Evolutionary conservation across 2,888 invertebrate species (phyloP), one percentile per base, ranked within the genome.

Genomic region (Operophtera brumata): DNA sequence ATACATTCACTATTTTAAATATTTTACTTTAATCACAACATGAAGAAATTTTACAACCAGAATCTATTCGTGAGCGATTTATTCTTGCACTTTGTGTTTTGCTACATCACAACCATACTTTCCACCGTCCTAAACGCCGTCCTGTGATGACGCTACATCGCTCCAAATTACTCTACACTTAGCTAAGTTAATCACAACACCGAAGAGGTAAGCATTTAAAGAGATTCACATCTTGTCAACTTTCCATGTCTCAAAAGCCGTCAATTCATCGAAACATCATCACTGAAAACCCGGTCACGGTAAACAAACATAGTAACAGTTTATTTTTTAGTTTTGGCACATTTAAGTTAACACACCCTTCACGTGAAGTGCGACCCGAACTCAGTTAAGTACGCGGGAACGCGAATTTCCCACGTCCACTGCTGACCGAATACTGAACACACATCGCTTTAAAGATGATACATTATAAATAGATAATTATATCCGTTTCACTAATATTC

Each of bases 141-240:
- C 67, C 64, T 20, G 57, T 57, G 56, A 58, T 64, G 50, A 55
- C 61, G 68, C 79, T 82, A 81, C 81, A 82, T 83, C 62, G 71
- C 75, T 74, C 60, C 70, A 50, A 58, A 69, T 59, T 66, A 59
- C 69, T 65, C 66, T 75, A 75, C 79, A 77, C 75, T 71, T 76
- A 75, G 74, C 74, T 83, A 81, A 74, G 71, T 76, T 80, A 84
- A 83, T 89, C 89, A 89, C 89, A 90, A 90, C 90, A 89, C 90
- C 77, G 78, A 78, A 86, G 90, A 90, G 88, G 88, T 90, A 89
- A 86, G 86, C 87, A 88, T 85, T 86, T 77, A 70, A 70, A 73
- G 57, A 70, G 68, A 74, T 71, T 84, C 80, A 86, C 87, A 88
- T 88, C 57, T 69, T 82, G 82, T 65, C 77, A 82, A 73, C 77